Conservation (phyloP, 2,888 invertebrate genomes). For the Monopis laevigella region DNA sequence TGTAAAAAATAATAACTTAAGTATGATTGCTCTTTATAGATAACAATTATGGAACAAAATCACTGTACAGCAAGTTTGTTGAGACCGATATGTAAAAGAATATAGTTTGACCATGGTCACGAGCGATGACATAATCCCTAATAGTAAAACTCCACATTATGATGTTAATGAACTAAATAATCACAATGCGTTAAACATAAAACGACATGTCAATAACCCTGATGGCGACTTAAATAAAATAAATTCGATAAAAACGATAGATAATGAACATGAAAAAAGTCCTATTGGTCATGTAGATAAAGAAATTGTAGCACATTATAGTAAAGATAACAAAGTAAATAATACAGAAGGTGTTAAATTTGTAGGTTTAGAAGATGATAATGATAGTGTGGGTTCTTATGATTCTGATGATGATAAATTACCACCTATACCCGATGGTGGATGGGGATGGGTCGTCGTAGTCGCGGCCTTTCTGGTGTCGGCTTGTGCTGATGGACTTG, state of each 20-base stretch:
- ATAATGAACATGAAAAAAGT: conserved; percentile 21
- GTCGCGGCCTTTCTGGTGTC: conserved; percentile 85
- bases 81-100: too few relatives aligned
- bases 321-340: conserved; percentile 26
- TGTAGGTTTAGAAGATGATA: conserved; percentile 52
- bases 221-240: conserved; percentile 42
- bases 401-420: conserved; percentile 41
- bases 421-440: conserved; percentile 79
- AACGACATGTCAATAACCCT: too few relatives aligned
- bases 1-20: too few relatives aligned
- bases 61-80: too few relatives aligned
- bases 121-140: too few relatives aligned
- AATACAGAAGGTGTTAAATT: conserved; percentile 46
- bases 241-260: conserved; percentile 43
- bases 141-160: too few relatives aligned
- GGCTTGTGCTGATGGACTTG: conserved; percentile 90
- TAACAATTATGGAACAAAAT: too few relatives aligned
- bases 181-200: too few relatives aligned
- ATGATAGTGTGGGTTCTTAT: conserved; percentile 51
- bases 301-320: conserved; percentile 28
- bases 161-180: too few relatives aligned
- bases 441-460: conserved; percentile 93
- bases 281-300: neutral
- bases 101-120: too few relatives aligned
- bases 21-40: too few relatives aligned